phyloP scores from a whole-genome alignment of 2,888 invertebrate species.

The Pheosia tremula region DNA sequence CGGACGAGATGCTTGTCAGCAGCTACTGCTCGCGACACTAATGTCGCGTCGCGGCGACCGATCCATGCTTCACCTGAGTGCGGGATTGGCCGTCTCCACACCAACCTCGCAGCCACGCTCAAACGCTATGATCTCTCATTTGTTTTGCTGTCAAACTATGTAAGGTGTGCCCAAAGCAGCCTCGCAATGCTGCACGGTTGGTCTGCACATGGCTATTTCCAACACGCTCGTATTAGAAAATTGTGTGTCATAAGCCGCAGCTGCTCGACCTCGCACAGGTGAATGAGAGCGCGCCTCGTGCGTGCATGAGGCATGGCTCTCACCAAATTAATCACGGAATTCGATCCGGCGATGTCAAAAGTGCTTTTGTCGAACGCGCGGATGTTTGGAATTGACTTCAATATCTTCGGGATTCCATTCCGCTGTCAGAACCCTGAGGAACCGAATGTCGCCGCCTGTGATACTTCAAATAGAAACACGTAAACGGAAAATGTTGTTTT shows the following conservation, averaged over 20 bases:
- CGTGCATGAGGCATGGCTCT: not conserved
- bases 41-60: too few species aligned
- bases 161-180: too few species aligned
- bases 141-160: too few species aligned
- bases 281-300: not conserved
- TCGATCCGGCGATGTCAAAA: not conserved
- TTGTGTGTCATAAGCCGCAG: too few species aligned
- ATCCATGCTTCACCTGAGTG: too few species aligned
- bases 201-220: too few species aligned
- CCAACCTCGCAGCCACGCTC: too few species aligned
- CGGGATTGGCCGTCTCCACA: too few species aligned
- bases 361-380: not conserved
- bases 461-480: not conserved
- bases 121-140: too few species aligned
- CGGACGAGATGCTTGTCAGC: not conserved
- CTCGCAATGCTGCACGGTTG: too few species aligned
- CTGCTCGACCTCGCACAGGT: not conserved
- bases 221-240: too few species aligned
- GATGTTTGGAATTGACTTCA: not conserved
- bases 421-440: not conserved
- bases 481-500: not conserved
- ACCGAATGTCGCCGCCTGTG: not conserved
- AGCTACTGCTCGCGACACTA: not conserved
- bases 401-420: conserved; percentile 3
- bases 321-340: conserved; percentile 2